Conservation (phyloP, 2,888 invertebrate species). For the Seladonia tumulorum region DNA sequence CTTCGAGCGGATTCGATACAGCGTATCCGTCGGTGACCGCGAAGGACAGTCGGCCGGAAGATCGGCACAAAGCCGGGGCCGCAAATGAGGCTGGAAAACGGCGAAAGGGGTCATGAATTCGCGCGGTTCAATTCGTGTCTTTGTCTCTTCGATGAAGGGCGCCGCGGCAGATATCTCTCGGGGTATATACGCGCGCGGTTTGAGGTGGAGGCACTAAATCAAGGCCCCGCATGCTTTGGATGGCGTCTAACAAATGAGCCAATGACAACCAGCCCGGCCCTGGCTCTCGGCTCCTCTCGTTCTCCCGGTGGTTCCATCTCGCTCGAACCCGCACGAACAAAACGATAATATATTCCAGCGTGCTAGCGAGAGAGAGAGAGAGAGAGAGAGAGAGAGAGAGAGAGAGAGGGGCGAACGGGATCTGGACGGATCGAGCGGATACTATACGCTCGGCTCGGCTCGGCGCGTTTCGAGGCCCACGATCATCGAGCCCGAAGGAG, state of each 20-base stretch:
- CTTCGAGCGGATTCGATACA: not conserved
- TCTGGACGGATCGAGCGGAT: slow-evolving; percentile 73
- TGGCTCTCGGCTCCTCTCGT: slow-evolving; percentile 71
- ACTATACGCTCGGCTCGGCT: slow-evolving; percentile 52
- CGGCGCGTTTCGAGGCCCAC: slow-evolving; percentile 66
- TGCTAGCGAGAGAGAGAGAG: slow-evolving; percentile 49
- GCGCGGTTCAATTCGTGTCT: slow-evolving; percentile 76
- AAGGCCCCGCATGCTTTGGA: slow-evolving; percentile 84
- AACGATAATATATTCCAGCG: slow-evolving; percentile 84
- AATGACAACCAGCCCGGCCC: slow-evolving; percentile 83
- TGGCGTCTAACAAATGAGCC: slow-evolving; percentile 85
- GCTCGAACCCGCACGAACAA: slow-evolving; percentile 79
- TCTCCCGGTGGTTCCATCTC: slow-evolving; percentile 69
- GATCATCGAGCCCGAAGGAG: slow-evolving; percentile 68
- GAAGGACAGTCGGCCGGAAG: slow-evolving; percentile 2
- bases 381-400: slow-evolving; percentile 26
- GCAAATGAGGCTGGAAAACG: slow-evolving; percentile 53
- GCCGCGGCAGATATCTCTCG: slow-evolving; percentile 75
- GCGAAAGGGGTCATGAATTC: slow-evolving; percentile 75
- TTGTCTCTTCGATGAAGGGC: slow-evolving; percentile 82
- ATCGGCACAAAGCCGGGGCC: not conserved
- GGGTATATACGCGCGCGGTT: slow-evolving; percentile 72
- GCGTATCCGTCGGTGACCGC: not conserved
- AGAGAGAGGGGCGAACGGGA: slow-evolving; percentile 70
- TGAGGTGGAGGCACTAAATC: slow-evolving; percentile 83